Base-by-base conservation (phyloP, 2,797 vertebrate species). In the Tenualosa ilisha region DNA sequence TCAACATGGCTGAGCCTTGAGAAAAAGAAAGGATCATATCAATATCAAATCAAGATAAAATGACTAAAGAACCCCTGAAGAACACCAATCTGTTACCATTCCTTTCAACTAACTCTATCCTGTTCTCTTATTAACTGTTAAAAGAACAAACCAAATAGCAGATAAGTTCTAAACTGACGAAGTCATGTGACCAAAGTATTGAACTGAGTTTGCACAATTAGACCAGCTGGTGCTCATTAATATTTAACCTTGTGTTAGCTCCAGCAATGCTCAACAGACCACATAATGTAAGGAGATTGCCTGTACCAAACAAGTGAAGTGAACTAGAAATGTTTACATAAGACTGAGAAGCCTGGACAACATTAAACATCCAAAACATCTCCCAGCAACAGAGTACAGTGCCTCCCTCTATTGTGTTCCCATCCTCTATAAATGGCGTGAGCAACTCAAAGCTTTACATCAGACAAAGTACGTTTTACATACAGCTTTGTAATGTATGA, bases 221-320 rank as follows among this genome's bases (percentile, higher is more conserved):
- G 43, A 59, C 63, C 84, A 89, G 82, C 81, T 86, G 82, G 84
- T 81, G 61, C 84, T 89, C 81, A 89, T 87, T 88, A 89, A 92
- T 90, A 86, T 87, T 89, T 91, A 91, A 91, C 90, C 53, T 85
- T 24, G 72, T 11, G 82, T 68, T 83, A 40, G 68, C 65, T 86
- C 24, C n/a, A 83, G 82, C 84, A 86, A 85, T 17, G 53, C 54
- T 85, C 81, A 85, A 49, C 24, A 13, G 81, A 85, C 59, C 87
- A 85, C 46, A 84, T 22, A 63, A 86, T 81, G 22, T 22, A 43
- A 83, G 79, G 54, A 82, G 43, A 87, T 82, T 81, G 50, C 15
- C 85, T 22, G 11, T 86, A 79, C 84, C 63, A 83, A 50, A 81
- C 26, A 63, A 81, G 56, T 43, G 43, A 82, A 83, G 63, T 81